A percentile compares a stretch with the other conserved stretches of the same genome.
These are phyloP conservation scores for Hecatera dysodea DNA, from an alignment of 2,888 invertebrate genomes.

Conservation along the genomic window DNA sequence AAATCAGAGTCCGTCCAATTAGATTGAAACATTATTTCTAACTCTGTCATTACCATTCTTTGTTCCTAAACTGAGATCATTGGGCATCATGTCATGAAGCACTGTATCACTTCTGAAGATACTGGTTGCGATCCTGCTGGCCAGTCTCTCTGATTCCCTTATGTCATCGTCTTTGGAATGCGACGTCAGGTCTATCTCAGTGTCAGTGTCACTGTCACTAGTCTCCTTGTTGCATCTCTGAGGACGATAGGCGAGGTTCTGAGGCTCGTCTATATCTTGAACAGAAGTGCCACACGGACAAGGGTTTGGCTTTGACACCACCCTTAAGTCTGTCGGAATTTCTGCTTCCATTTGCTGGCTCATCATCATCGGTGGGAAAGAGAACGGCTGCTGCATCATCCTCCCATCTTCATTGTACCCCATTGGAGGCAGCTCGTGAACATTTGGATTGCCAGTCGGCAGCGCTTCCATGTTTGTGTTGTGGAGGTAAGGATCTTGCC, in stretches of 20 bases:
- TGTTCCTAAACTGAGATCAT: constrained; percentile 86
- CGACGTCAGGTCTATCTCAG: constrained; percentile 89
- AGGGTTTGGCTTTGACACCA: constrained; percentile 79
- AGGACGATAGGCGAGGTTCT: constrained; percentile 83
- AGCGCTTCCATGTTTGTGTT: constrained; percentile 78
- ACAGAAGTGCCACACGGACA: constrained; percentile 78
- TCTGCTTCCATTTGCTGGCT: constrained; percentile 80
- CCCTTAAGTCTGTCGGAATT: constrained; percentile 86
- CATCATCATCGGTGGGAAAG: constrained; percentile 83
- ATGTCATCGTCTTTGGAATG: constrained; percentile 88
- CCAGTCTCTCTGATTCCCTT: constrained; percentile 85
- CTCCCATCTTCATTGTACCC: constrained; percentile 81
- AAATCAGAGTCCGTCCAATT: constrained; percentile 56
- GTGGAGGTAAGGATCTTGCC: constrained; percentile 82
- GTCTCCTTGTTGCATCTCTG: constrained; percentile 74
- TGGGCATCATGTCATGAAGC: constrained; percentile 87
- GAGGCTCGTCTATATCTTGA: constrained; percentile 80
- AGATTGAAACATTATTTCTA: constrained; percentile 80
- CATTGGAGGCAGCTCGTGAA: constrained; percentile 81
- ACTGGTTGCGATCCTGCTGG: constrained; percentile 86
- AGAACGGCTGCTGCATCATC: constrained; percentile 81
- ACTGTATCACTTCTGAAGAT: constrained; percentile 86
- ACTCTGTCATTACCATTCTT: constrained; percentile 79
- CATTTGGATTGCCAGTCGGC: constrained; percentile 68
- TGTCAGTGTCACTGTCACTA: constrained; percentile 87